Evolutionary conservation across 2,113 vertebrate genomes (phyloP).

Genomic region (Numenius arquata): DNA sequence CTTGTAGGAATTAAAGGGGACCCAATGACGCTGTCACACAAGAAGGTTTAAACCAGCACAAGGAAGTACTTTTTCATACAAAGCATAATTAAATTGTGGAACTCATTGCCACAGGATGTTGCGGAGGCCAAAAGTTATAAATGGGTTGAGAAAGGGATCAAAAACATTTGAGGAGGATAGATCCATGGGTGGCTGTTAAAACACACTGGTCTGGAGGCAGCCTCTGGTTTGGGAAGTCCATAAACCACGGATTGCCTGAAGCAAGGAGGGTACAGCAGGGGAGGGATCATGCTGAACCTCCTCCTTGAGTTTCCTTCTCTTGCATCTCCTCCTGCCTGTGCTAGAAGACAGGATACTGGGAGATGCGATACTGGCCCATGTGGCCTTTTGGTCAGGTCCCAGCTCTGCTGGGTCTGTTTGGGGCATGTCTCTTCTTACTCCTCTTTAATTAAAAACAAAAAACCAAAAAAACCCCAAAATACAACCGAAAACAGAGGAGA

Average conservation of each 20-base stretch:
- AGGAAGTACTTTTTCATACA: constrained; percentile 51
- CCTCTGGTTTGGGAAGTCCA: constrained; percentile 45
- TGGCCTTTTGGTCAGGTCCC: neutral
- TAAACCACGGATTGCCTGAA: constrained; percentile 14
- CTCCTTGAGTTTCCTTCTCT: neutral
- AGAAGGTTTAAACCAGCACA: constrained; percentile 26
- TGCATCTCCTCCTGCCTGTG: neutral
- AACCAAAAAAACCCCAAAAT: neutral
- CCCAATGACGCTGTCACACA: neutral
- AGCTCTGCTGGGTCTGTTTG: neutral
- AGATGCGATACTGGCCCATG: neutral
- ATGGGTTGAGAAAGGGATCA: constrained; percentile 54
- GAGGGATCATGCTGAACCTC: neutral
- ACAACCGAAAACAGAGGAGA: neutral
- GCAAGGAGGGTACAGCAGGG: neutral
- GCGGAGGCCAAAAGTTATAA: constrained; percentile 59
- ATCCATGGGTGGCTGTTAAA: constrained; percentile 64
- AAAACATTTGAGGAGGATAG: constrained; percentile 36
- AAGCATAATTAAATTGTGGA: constrained; percentile 56
- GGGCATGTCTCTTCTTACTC: neutral
- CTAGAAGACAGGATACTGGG: neutral
- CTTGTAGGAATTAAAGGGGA: neutral
- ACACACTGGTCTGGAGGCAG: constrained; percentile 34
- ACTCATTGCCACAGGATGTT: constrained; percentile 60
- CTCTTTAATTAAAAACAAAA: constrained; percentile 41